phyloP scores from a whole-genome alignment of 2,888 invertebrate genomes.

The Junonia oenone region DNA sequence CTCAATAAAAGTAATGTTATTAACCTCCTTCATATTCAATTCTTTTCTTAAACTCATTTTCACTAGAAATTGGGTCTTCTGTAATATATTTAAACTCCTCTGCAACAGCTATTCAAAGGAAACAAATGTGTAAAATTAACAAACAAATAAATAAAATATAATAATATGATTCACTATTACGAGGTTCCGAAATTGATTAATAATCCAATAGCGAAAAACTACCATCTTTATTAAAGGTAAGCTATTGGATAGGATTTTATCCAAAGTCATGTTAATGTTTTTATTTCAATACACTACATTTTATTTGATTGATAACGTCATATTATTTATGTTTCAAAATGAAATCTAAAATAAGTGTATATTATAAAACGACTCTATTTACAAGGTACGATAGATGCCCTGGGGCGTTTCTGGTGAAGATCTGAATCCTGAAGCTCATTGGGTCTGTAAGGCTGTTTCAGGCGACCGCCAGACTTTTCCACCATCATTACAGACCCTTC shows the following conservation, averaged over 20 bases:
- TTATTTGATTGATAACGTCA: no score
- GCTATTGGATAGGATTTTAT: no score
- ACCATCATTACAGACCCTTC: constrained; percentile 44
- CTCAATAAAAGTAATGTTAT: not conserved
- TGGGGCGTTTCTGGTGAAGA: constrained; percentile 48
- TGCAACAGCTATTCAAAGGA: constrained; percentile 38
- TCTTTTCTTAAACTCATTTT: constrained; percentile 35
- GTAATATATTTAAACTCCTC: constrained; percentile 45
- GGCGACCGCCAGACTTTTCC: constrained; percentile 44
- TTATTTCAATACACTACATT: no score
- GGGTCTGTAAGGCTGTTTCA: constrained; percentile 45
- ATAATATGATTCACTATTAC: no score
- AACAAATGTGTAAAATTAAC: no score
- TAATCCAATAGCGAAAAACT: no score
- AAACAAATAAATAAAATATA: not conserved
- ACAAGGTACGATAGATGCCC: constrained; percentile 57
- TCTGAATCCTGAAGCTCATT: constrained; percentile 48
- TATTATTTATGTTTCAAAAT: no score
- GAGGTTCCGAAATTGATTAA: no score
- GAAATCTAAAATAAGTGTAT: no score
- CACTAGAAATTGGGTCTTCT: constrained; percentile 28
- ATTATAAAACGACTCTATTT: constrained; percentile 13
- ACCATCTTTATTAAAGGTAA: no score
- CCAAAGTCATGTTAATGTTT: no score
- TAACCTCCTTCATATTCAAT: constrained; percentile 41